Percentiles rank a stretch among this genome's conserved stretches.
These are phyloP conservation scores for Pocillopora damicornis DNA, from an alignment of 64 coral and sea anemone genomes.

Conservation along the genomic window DNA sequence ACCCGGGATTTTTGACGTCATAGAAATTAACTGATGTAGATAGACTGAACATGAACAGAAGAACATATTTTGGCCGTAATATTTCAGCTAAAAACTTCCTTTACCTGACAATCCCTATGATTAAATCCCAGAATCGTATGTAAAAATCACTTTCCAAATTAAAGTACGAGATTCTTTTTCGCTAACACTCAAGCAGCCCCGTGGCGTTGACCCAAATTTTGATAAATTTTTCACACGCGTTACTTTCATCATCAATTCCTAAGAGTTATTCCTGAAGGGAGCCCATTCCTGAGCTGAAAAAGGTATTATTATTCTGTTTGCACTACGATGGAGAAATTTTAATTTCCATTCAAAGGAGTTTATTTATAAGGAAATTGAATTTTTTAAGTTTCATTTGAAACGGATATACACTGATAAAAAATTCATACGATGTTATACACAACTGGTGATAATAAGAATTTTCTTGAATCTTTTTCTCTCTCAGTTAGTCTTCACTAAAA, in stretches of 20 bases:
- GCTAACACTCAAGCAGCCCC: background rate
- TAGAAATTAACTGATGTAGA: background rate
- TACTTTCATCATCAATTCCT: too few species aligned
- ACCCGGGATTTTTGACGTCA: background rate
- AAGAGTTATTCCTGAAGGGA: too few species aligned
- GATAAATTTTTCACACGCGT: too few species aligned
- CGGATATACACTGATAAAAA: background rate
- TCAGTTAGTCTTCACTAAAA: background rate
- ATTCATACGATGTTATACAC: background rate
- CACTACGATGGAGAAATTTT: background rate
- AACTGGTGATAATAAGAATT: background rate
- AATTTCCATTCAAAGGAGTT: background rate
- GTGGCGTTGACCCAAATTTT: background rate
- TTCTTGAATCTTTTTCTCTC: background rate
- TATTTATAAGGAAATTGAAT: background rate
- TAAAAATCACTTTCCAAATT: background rate
- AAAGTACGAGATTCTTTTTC: background rate
- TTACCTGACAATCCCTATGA: background rate
- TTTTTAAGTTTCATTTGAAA: background rate
- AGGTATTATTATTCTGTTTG: too few species aligned
- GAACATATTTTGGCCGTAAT: constrained; percentile 11
- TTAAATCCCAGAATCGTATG: background rate
- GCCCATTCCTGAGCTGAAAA: too few species aligned
- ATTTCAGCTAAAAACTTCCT: background rate
- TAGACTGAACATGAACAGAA: background rate